Evolutionary conservation across 2,888 invertebrate genomes (phyloP), one percentile per base, ranked within the genome.

Genomic region (Pheosia tremula): DNA sequence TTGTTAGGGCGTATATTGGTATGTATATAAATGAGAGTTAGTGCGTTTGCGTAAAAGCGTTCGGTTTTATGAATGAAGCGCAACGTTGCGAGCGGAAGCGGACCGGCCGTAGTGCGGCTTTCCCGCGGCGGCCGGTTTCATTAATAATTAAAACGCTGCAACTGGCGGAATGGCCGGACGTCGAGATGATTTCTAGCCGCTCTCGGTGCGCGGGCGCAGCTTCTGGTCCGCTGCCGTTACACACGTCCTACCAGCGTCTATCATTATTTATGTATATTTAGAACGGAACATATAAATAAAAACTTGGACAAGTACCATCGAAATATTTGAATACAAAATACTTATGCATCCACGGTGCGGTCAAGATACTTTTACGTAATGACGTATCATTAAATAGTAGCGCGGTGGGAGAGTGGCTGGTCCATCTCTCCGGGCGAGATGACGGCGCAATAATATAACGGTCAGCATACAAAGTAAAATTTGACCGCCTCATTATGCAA

Each of bases 61-160:
- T 78, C 69, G 77, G 82, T 88, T 93, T 93, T 93, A 93, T 93
- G 93, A 93, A 93, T 93, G 93, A 92, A 93, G 88, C 90, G 87
- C 91, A 87, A 86, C 91, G 88, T 88, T 88, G 91, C 87, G 90
- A 91, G 90, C 93, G 93, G 93, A 93, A 93, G 91, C 87, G 72
- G 82, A 85, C 90, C 88, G 89, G 90, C 83, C 87, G 90, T 89
- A 88, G 90, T 88, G 90, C 88, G 92, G 92, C 93, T 93, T 93
- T 89, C 92, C 92, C 93, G 93, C 85, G 83, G 83, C 88, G 87
- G 86, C 82, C 86, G 88, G 92, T 92, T 93, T 92, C 93, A 93
- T 93, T 93, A 93, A 93, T 92, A 93, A 93, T 93, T 93, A 93
- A 93, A 93, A 91, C 86, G 81, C 86, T 80, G 87, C 90, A 85